Evolutionary conservation across 2,113 vertebrate species (phyloP), one percentile per base, ranked within the genome.

Genomic region (Paraplagusia blochii): DNA sequence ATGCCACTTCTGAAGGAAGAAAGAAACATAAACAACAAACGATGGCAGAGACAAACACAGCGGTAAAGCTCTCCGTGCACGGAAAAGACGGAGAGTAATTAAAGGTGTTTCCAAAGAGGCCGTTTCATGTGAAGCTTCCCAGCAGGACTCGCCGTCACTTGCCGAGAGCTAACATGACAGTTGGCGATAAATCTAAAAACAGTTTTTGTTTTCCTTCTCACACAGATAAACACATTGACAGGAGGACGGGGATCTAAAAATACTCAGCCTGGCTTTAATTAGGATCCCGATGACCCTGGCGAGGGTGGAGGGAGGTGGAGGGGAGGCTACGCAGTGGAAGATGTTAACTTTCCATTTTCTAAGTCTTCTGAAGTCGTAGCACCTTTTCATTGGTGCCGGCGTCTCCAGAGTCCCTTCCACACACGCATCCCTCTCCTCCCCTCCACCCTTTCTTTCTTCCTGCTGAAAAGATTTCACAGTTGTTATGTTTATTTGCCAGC

Each of bases 111-210:
- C 74, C 78, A 47, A 81, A 72, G 58, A 42, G 74, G 67, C 67
- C 35, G 78, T 83, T 87, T 81, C 77, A 79, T 76, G 80, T 67
- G 69, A 80, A 77, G 77, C 76, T 74, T 71, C 82, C 83, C 84
- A 74, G 68, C 69, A 70, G 76, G 85, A 73, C 74, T 58, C 7
- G 34, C 68, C 76, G 84, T 82, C 77, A 77, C 81, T 33, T 29
- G 22, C 46, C 49, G 66, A 72, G 72, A 38, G 74, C 74, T 63
- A 81, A 83, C 86, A 81, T 80, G 87, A 85, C 87, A 86, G 82
- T 81, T 67, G 76, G 74, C 71, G 74, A 63, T 66, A 77, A 82
- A 87, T 85, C 82, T 77, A 73, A 82, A 86, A 85, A 60, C 65
- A 16, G 62, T 72, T 79, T 87, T 74, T 88, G 87, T 88, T 76